phyloP scores from a whole-genome alignment of 2,113 vertebrate genomes.

The Barbus barbus region DNA sequence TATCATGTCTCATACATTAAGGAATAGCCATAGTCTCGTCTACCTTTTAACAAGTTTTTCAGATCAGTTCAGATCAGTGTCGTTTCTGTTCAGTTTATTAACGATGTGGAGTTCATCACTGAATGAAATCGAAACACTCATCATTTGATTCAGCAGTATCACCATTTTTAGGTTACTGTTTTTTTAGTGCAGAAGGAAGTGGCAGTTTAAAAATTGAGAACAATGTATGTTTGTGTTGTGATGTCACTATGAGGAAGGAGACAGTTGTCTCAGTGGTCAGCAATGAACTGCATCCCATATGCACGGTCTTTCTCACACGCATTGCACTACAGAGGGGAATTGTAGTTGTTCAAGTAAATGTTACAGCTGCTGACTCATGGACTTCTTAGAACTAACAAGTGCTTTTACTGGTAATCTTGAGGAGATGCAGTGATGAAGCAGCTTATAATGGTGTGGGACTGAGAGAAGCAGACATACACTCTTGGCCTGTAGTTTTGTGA shows the following conservation, averaged over 20 bases:
- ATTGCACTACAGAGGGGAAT: slow-evolving; percentile 6
- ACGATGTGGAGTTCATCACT: not conserved
- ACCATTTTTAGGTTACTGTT: not conserved
- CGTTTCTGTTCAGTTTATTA: not conserved
- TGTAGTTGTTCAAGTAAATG: not conserved
- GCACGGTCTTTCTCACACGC: not conserved
- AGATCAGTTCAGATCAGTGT: not conserved
- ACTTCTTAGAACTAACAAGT: not conserved
- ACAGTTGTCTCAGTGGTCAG: slow-evolving; percentile 3
- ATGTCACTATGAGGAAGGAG: slow-evolving; percentile 31
- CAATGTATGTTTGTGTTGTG: not conserved
- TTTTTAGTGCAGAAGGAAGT: slow-evolving; percentile 24
- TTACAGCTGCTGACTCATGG: slow-evolving; percentile 2
- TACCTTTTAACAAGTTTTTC: not conserved
- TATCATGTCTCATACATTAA: not conserved
- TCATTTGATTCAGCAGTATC: not conserved
- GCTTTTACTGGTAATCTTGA: not conserved
- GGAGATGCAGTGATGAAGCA: not conserved
- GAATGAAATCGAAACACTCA: not conserved
- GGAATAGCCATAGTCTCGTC: not conserved
- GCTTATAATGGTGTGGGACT: not conserved
- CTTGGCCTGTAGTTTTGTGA: not conserved
- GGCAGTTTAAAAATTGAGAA: slow-evolving; percentile 18
- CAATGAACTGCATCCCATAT: not conserved
- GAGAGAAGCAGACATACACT: not conserved